Conservation (phyloP, 2,888 invertebrate genomes). For the Megastigmus dorsalis region DNA sequence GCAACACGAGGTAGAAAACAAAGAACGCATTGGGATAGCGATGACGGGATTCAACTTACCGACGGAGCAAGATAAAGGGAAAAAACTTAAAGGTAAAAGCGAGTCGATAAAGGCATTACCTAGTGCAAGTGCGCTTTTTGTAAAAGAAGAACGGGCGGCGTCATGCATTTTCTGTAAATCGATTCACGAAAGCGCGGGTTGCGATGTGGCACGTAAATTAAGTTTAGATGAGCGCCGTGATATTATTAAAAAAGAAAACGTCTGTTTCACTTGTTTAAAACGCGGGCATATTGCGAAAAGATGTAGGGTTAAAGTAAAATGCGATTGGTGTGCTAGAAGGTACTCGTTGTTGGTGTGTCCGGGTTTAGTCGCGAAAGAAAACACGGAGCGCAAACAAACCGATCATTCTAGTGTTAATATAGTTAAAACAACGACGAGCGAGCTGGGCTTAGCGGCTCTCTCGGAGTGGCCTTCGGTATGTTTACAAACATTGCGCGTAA, state of each 20-base stretch:
- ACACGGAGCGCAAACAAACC: background rate
- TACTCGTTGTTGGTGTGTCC: background rate
- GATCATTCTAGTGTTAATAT: background rate
- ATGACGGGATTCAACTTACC: constrained; percentile 7
- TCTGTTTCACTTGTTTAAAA: background rate
- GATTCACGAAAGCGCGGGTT: background rate
- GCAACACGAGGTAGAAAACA: constrained; percentile 51
- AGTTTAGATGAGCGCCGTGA: background rate
- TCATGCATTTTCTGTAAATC: background rate
- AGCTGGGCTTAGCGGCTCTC: no score
- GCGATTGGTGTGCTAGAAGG: background rate
- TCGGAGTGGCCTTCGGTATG: no score
- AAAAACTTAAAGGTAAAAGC: background rate
- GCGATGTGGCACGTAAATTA: background rate
- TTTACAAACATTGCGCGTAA: background rate
- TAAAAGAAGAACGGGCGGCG: background rate
- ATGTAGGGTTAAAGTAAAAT: background rate
- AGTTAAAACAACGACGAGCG: background rate
- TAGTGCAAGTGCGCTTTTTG: background rate
- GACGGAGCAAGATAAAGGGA: background rate
- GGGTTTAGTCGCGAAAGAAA: background rate
- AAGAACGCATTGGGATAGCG: constrained; percentile 52
- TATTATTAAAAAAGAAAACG: background rate
- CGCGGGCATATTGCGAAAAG: background rate
- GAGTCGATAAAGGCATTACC: background rate